Evolutionary conservation across 2,888 invertebrate species (phyloP).

Genomic region (Ochropacha duplaris): DNA sequence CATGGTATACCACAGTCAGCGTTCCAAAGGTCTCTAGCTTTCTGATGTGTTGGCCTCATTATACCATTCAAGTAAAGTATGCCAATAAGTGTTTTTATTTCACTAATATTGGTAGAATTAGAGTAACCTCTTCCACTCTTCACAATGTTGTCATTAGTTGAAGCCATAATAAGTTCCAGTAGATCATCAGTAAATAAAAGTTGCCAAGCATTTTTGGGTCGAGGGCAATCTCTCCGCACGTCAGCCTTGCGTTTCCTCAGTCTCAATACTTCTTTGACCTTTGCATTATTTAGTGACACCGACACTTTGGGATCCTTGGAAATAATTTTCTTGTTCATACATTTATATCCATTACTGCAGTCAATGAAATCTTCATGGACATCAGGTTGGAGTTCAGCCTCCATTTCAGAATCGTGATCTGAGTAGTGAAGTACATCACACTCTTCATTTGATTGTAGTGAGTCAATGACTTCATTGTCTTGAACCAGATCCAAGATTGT

Average conservation of each 20-base stretch:
- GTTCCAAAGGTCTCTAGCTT: constrained; percentile 67
- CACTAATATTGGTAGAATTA: constrained; percentile 46
- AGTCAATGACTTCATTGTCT: constrained; percentile 72
- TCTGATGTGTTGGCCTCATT: constrained; percentile 68
- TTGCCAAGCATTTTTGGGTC: constrained; percentile 69
- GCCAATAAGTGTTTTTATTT: constrained; percentile 70
- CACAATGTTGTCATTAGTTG: constrained; percentile 67
- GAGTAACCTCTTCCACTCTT: constrained; percentile 35
- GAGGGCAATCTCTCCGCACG: constrained; percentile 40
- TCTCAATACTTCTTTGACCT: constrained; percentile 42
- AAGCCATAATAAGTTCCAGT: constrained; percentile 64
- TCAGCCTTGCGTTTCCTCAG: constrained; percentile 49
- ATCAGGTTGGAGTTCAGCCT: constrained; percentile 57
- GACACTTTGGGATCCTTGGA: constrained; percentile 51
- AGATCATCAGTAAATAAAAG: constrained; percentile 68
- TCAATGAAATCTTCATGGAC: constrained; percentile 52
- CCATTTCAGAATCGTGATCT: constrained; percentile 71
- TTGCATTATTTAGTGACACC: constrained; percentile 30
- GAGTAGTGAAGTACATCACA: constrained; percentile 65
- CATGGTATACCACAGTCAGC: constrained; percentile 57
- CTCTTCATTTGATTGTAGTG: constrained; percentile 68
- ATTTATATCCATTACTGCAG: constrained; percentile 58
- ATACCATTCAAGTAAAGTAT: constrained; percentile 73
- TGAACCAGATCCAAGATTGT: constrained; percentile 75
- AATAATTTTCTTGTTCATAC: constrained; percentile 53